A percentile compares a stretch with the other conserved stretches of the same genome.
Conservation (phyloP, 2,113 vertebrate species). For the Hassar affinis region DNA sequence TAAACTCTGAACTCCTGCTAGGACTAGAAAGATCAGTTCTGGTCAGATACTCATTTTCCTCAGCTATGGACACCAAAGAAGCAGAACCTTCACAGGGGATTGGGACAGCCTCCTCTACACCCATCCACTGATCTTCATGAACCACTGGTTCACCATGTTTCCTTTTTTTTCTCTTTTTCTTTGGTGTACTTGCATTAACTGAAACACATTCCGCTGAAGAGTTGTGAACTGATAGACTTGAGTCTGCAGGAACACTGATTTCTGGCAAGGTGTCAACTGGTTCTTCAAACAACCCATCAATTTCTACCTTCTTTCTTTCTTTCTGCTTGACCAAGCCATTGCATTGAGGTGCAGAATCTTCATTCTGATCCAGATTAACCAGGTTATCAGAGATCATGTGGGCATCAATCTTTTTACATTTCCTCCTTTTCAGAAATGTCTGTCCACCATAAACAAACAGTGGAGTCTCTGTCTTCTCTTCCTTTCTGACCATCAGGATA, state of each 20-base stretch:
- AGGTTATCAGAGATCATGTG: not conserved
- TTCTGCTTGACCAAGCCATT: not conserved
- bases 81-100: not conserved
- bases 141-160: not conserved
- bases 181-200: not conserved
- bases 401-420: not conserved
- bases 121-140: not conserved
- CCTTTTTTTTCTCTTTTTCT: conserved; percentile 22
- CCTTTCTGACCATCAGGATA: not conserved
- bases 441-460: conserved; percentile 30
- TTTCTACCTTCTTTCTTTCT: conserved; percentile 31
- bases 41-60: not conserved
- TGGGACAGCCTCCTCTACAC: not conserved
- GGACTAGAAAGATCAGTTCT: conserved; percentile 7
- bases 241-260: not conserved
- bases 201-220: not conserved
- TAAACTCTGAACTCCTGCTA: not conserved
- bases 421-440: conserved; percentile 32
- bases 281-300: not conserved
- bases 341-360: not conserved
- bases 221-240: not conserved
- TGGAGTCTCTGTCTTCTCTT: not conserved
- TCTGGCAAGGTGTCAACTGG: not conserved
- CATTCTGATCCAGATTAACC: not conserved
- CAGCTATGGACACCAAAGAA: not conserved